Conservation (phyloP, 1,140 invertebrate genomes). For the Armadillidium nasatum region DNA sequence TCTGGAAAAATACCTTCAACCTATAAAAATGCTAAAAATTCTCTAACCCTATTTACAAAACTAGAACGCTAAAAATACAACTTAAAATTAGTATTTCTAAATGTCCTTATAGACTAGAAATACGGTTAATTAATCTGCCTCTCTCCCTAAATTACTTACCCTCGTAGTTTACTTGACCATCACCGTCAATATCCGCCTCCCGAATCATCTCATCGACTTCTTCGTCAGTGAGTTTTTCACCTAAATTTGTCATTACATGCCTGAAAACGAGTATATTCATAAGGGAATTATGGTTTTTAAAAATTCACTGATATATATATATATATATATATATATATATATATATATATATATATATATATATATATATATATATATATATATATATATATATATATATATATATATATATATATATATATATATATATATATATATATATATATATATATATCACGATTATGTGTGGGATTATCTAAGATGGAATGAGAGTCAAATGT, state of each 20-base stretch:
- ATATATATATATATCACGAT: too few relatives aligned
- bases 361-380: constrained; percentile 10
- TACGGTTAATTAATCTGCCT: too few relatives aligned
- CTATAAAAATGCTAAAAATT: not conserved
- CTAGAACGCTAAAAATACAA: not conserved
- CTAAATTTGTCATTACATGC: constrained; percentile 62
- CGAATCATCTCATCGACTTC: constrained; percentile 58
- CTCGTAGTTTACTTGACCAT: constrained; percentile 54
- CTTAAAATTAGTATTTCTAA: not conserved
- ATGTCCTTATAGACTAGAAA: not conserved
- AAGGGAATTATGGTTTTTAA: not conserved
- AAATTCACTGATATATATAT: too few relatives aligned
- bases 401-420: too few relatives aligned
- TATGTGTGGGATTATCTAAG: too few relatives aligned
- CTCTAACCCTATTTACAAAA: not conserved
- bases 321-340: constrained; percentile 8
- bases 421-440: too few relatives aligned
- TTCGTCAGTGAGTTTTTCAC: constrained; percentile 57
- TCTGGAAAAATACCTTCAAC: not conserved
- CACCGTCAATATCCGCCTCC: constrained; percentile 57
- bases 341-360: constrained; percentile 21
- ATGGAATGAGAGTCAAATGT: too few relatives aligned
- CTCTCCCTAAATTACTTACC: constrained; percentile 45
- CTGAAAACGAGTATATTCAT: constrained; percentile 27
- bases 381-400: too few relatives aligned